Conservation (phyloP, 1,140 invertebrate species). For the Melitaea cinxia region DNA sequence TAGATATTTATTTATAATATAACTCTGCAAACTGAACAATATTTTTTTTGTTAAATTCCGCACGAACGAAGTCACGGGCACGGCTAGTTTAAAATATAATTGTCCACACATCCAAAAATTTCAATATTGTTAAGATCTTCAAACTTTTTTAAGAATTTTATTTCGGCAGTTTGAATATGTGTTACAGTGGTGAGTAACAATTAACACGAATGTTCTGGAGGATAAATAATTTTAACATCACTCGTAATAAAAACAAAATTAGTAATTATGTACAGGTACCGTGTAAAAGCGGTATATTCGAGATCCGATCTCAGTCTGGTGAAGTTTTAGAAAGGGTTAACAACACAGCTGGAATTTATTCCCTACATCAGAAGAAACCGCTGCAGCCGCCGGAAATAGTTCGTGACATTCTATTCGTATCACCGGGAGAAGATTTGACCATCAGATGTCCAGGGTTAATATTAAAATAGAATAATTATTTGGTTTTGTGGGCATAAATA, state of each 20-base stretch:
- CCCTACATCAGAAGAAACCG: conserved; percentile 80
- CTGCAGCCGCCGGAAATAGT: conserved; percentile 62
- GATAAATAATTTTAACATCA: not conserved
- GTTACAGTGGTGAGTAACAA: no score
- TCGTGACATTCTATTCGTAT: conserved; percentile 74
- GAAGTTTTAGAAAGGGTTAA: conserved; percentile 83
- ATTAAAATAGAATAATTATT: not conserved
- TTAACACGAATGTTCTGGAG: no score
- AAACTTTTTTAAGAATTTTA: no score
- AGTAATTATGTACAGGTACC: conserved; percentile 58
- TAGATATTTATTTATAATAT: no score
- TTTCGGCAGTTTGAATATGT: no score
- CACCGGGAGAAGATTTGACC: conserved; percentile 59
- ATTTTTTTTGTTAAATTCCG: no score
- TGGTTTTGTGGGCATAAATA: no score
- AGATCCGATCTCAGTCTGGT: conserved; percentile 79
- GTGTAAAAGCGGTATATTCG: conserved; percentile 81
- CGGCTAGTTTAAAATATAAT: no score
- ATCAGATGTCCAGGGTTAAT: conserved; percentile 83
- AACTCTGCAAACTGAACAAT: no score
- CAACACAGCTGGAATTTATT: conserved; percentile 84
- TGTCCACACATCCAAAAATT: no score
- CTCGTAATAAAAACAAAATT: not conserved
- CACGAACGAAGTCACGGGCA: no score
- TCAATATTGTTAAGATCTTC: no score